Evolutionary conservation across 2,888 invertebrate genomes (phyloP).

Genomic region (Unio pictorum): DNA sequence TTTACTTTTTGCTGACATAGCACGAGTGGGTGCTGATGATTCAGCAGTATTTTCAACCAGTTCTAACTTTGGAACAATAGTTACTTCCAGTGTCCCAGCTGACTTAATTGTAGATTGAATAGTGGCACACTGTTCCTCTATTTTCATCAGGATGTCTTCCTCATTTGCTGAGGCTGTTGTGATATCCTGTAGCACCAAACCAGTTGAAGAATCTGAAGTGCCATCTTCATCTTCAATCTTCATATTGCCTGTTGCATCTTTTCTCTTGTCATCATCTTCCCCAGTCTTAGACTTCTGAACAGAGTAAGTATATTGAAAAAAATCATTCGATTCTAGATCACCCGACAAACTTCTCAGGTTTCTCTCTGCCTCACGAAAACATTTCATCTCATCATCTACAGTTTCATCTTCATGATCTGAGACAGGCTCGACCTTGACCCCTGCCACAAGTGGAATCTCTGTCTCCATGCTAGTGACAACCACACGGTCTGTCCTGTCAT

Average conservation of each 20-base stretch:
- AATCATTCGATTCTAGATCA: slow-evolving; percentile 78
- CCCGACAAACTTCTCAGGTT: slow-evolving; percentile 89
- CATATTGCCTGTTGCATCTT: slow-evolving; percentile 1
- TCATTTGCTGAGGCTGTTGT: slow-evolving; percentile 20
- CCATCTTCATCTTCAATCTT: slow-evolving; percentile 28
- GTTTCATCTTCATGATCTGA: slow-evolving; percentile 70
- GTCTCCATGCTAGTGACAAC: too few relatives aligned
- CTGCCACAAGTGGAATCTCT: too few relatives aligned
- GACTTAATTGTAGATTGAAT: slow-evolving; percentile 63
- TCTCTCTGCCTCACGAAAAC: slow-evolving; percentile 90
- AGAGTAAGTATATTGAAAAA: background rate
- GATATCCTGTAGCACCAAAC: background rate
- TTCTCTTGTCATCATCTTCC: slow-evolving; percentile 1
- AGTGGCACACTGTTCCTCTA: slow-evolving; percentile 74
- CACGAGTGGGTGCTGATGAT: background rate
- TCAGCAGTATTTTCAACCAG: too few relatives aligned
- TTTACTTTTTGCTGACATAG: too few relatives aligned
- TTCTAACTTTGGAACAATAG: too few relatives aligned
- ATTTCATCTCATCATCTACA: slow-evolving; percentile 79
- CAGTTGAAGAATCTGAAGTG: slow-evolving; percentile 1
- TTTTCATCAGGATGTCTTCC: slow-evolving; percentile 64
- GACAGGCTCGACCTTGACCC: too few relatives aligned
- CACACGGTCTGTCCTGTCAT: too few relatives aligned
- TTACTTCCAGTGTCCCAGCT: too few relatives aligned
- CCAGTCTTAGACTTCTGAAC: slow-evolving; percentile 1